Conservation (phyloP, 2,888 invertebrate genomes). For the Beris chalybata region DNA sequence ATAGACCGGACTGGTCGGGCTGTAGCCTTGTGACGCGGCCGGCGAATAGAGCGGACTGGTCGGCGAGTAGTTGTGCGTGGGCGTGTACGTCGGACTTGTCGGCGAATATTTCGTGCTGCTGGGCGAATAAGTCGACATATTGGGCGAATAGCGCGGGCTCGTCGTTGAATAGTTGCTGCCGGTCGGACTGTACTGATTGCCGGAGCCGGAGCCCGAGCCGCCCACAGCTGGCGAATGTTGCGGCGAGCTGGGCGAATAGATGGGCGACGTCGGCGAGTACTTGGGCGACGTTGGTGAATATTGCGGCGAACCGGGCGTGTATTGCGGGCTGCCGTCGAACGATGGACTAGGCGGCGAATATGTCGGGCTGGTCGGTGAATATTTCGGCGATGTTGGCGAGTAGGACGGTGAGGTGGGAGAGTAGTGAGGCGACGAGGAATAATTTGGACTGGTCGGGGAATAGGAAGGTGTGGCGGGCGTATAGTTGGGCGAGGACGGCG, state of each 20-base stretch:
- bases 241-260: constrained; percentile 82
- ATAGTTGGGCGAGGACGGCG: constrained; percentile 67
- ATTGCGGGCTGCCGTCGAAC: constrained; percentile 75
- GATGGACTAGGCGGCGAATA: constrained; percentile 85
- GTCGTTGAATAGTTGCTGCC: constrained; percentile 75
- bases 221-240: constrained; percentile 65
- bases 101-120: constrained; percentile 82
- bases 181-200: constrained; percentile 66
- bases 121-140: constrained; percentile 62
- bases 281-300: constrained; percentile 76
- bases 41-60: constrained; percentile 80
- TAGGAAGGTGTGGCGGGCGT: constrained; percentile 71
- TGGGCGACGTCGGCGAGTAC: constrained; percentile 77
- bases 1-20: constrained; percentile 74
- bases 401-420: constrained; percentile 74
- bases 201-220: neutral
- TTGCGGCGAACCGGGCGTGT: constrained; percentile 84
- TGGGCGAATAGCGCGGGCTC: constrained; percentile 63
- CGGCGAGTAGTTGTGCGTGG: constrained; percentile 63
- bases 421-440: constrained; percentile 62
- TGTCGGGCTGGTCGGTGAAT: constrained; percentile 78
- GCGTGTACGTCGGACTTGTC: constrained; percentile 69
- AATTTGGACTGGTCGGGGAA: constrained; percentile 59
- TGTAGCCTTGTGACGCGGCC: constrained; percentile 71
- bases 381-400: constrained; percentile 78